Conservation (phyloP, 2,888 invertebrate genomes). For the Trimorus sp. region DNA sequence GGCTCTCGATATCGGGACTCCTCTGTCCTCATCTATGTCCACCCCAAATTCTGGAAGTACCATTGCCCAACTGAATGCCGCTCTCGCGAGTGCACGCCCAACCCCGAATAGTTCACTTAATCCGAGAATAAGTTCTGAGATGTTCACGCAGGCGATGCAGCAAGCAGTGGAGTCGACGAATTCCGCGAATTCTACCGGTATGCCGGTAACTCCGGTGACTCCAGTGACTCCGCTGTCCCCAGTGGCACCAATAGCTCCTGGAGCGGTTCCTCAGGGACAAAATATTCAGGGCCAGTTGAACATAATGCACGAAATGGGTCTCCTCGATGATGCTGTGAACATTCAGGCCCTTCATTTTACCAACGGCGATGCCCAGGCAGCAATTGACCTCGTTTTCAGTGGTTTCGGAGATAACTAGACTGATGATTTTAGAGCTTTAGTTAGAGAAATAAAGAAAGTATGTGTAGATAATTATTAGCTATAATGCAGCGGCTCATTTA, state of each 20-base stretch:
- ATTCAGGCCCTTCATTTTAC: conserved; percentile 90
- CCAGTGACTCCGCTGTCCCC: conserved; percentile 54
- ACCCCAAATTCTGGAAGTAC: conserved; percentile 82
- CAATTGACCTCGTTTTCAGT: conserved; percentile 93
- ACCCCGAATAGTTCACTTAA: conserved; percentile 5
- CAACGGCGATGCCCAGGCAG: conserved; percentile 93
- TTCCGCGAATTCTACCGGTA: conserved; percentile 27
- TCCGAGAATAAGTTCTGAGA: conserved; percentile 85
- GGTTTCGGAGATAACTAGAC: conserved; percentile 81
- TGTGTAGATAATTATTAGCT: too few species aligned
- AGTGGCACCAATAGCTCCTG: conserved; percentile 68
- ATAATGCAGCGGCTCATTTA: too few species aligned
- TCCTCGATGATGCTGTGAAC: conserved; percentile 88
- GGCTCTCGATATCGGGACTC: too few species aligned
- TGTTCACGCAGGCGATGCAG: conserved; percentile 90
- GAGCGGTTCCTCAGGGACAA: conserved; percentile 67
- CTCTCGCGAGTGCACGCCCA: conserved; percentile 83
- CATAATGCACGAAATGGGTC: conserved; percentile 95
- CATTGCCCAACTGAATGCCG: conserved; percentile 88
- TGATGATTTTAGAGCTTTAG: conserved; percentile 9
- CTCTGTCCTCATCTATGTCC: too few species aligned
- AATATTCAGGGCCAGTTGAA: conserved; percentile 84
- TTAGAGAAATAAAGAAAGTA: too few species aligned
- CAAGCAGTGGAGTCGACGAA: conserved; percentile 84
- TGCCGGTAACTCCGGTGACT: conserved; percentile 55